Conservation (phyloP, 2,888 invertebrate genomes). For the Melanotus villosus region DNA sequence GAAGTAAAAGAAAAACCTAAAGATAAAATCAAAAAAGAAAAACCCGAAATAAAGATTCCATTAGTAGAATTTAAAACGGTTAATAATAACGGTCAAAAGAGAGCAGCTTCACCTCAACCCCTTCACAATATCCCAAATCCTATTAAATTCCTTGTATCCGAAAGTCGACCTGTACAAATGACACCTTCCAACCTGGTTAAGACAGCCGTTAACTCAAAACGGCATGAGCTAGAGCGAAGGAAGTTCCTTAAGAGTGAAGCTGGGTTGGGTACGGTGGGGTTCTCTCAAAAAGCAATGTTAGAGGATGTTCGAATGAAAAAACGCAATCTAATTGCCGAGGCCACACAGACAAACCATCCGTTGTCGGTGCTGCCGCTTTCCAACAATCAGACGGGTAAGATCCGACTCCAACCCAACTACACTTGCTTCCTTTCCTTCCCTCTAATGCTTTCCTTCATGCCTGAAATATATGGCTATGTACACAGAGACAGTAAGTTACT, state of each 20-base stretch:
- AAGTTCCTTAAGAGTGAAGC: slow-evolving; percentile 69
- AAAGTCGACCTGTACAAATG: slow-evolving; percentile 61
- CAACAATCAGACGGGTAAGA: slow-evolving; percentile 75
- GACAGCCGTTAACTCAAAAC: slow-evolving; percentile 76
- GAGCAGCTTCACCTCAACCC: slow-evolving; percentile 59
- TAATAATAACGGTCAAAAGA: slow-evolving; percentile 48
- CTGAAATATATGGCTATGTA: slow-evolving; percentile 41
- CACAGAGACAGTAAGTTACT: slow-evolving; percentile 39
- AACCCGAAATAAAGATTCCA: slow-evolving; percentile 3
- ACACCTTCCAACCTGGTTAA: slow-evolving; percentile 76
- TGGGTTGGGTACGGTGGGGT: slow-evolving; percentile 64
- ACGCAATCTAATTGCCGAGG: slow-evolving; percentile 67
- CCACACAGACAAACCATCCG: slow-evolving; percentile 68
- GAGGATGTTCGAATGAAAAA: slow-evolving; percentile 67
- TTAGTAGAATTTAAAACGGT: not conserved
- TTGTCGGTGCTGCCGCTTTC: slow-evolving; percentile 67
- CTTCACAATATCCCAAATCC: slow-evolving; percentile 60
- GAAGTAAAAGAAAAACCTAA: slow-evolving; percentile 18
- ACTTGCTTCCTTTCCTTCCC: slow-evolving; percentile 46
- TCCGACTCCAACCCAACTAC: slow-evolving; percentile 60
- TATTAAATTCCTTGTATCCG: slow-evolving; percentile 60
- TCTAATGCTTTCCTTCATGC: slow-evolving; percentile 36
- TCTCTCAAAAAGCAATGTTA: slow-evolving; percentile 55
- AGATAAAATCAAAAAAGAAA: not conserved
- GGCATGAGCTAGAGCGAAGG: slow-evolving; percentile 72